Base-by-base conservation (phyloP, 2,888 invertebrate species). In the Ligdia adustata region DNA sequence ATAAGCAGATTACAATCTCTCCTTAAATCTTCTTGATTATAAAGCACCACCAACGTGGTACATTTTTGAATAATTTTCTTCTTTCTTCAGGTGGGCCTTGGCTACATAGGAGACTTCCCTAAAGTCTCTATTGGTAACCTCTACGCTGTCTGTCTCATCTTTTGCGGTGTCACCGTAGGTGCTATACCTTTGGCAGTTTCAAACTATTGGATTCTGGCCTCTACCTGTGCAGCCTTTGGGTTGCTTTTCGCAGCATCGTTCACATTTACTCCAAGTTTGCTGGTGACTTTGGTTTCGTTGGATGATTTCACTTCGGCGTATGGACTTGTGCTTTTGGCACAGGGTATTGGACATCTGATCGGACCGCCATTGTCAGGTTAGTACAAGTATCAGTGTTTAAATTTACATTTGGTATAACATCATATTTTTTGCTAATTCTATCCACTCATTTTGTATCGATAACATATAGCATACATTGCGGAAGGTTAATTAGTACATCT, bases 281-380 rank as follows among this genome's bases (percentile, higher is more conserved):
- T 98, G 58, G 97, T 97, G 29, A 95, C 96, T 69, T 87, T 98
- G 65, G 95, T 98, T 20, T 96, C 97, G 3, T 83, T 98, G 72
- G 97, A 98, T 73, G 93, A 96, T 60, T 98, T 99, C 75, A 97
- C 98, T 3, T 94, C 95, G 55, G 98, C 98, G 7, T 99, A 98
- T 79, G 98, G 98, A 9, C 82, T 99, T 62, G 94, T 96, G 60
- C 88, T 98, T 63, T 87, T 98, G 42, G 95, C 97, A 50, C 97
- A 98, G 82, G 99, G 99, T 7, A 93, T 98, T 52, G 98, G 98
- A 2, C 97, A 97, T 88, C 91, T 98, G 33, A 91, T 96, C 52
- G 99, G 98, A 37, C 98, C 99, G 4, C 97, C 98, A 0, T 78
- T 98, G 41, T 97, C 97, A 69, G 98, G 98, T 93, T 57, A 64